A percentile compares a stretch with the other conserved stretches of the same genome.
Evolutionary conservation across 2,797 vertebrate species (phyloP).

Genomic region (Apodemus agrarius): DNA sequence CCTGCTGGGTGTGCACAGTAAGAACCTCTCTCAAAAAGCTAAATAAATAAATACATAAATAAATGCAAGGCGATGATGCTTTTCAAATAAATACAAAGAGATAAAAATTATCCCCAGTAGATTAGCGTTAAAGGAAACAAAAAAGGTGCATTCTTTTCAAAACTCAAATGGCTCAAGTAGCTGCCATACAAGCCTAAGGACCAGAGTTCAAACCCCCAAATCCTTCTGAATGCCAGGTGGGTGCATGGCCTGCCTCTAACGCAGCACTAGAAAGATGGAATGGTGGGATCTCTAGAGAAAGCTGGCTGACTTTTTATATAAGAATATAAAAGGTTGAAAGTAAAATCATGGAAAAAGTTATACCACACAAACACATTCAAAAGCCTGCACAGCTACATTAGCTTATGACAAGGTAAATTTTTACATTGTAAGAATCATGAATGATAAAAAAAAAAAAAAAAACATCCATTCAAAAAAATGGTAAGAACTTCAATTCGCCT

Average conservation of each 20-base stretch:
- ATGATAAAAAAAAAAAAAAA: slow-evolving; percentile 48
- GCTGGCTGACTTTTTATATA: too few species aligned
- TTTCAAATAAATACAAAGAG: slow-evolving; percentile 46
- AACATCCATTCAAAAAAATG: slow-evolving; percentile 17
- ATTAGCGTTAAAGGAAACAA: slow-evolving; percentile 10
- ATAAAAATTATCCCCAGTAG: slow-evolving; percentile 8
- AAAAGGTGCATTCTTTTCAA: neutral
- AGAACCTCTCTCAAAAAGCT: neutral
- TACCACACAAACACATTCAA: neutral
- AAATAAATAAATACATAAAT: neutral
- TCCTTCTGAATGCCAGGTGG: neutral
- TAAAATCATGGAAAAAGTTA: slow-evolving; percentile 4
- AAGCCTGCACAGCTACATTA: neutral
- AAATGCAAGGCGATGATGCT: neutral
- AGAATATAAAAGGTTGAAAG: slow-evolving; percentile 38
- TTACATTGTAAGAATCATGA: neutral
- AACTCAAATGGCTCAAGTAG: neutral
- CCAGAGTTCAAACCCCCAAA: neutral
- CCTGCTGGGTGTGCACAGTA: neutral
- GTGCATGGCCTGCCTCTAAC: neutral
- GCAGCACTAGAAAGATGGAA: neutral
- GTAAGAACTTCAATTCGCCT: slow-evolving; percentile 44
- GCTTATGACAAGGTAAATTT: neutral
- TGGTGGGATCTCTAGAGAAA: neutral
- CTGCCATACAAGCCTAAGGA: neutral